Base-by-base conservation (phyloP, 2,888 invertebrate genomes). In the Halictus quadricinctus region DNA sequence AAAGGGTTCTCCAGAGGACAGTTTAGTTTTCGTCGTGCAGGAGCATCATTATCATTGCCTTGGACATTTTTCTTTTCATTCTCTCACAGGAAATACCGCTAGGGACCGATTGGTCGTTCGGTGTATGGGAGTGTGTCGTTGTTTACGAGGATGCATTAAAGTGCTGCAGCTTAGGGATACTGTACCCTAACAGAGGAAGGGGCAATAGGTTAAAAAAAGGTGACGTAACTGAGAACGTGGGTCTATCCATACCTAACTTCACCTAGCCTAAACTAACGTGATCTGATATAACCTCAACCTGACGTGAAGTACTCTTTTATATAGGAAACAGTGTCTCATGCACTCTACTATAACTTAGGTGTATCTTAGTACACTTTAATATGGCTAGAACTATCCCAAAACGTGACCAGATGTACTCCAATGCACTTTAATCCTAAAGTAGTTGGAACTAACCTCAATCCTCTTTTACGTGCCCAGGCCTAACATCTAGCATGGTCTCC, bases 61-160 rank as follows among this genome's bases (percentile, higher is more conserved):
- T 69, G 79, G 78, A 69, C 81, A 70, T 74, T 83, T 82, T 73
- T 76, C 70, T 46, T 21, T 48, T 58, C 73, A 74, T 43, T 81
- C 48, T 21, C 73, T 80, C 43, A 25, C 72, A 81, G 74, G 79
- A 41, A 76, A 77, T 72, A 76, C 79, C 88, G 21, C 88, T 66
- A 25, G 87, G 89, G 88, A 85, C 77, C 85, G 83, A 88, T 88
- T 89, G 89, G 82, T 81, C 85, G 83, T 87, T 88, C 74, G 79
- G 54, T 54, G 73, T 58, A 72, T 46, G 70, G 69, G 54, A 82
- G 75, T 79, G 79, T 69, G 72, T 69, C 76, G 72, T 81, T 88
- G 80, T 88, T 88, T 88, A 87, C 83, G 85, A 77, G 64, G 21
- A 12, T 74, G 50, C 78, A 76, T 87, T 82, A 80, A 79, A 58